These are phyloP conservation scores for Rhinatrema bivittatum DNA, from an alignment of 2,797 vertebrate species.

Conservation along the genomic window DNA sequence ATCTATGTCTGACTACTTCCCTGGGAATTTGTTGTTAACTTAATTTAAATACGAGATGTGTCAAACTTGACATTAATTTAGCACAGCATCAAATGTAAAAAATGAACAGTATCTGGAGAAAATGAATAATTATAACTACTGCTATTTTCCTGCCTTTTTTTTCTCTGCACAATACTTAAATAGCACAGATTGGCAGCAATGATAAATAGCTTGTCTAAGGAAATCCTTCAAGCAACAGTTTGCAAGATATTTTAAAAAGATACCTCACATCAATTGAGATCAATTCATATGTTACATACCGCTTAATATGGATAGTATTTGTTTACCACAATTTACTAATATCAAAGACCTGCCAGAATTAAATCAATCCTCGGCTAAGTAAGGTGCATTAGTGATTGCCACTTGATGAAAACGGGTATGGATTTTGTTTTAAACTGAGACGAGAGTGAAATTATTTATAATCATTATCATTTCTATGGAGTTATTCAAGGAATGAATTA, in stretches of 20 bases:
- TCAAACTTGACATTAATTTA: neutral
- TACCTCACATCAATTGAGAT: conserved; percentile 16
- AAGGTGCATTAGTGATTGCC: conserved; percentile 28
- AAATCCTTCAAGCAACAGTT: conserved; percentile 5
- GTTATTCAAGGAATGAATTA: conserved; percentile 42
- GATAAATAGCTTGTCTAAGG: neutral
- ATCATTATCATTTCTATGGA: conserved; percentile 27
- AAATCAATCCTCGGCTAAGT: conserved; percentile 42
- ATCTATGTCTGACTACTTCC: too few relatives aligned
- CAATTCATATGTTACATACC: conserved; percentile 9
- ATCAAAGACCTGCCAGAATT: conserved; percentile 43
- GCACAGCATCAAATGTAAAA: too few relatives aligned
- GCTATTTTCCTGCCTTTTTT: conserved; percentile 1
- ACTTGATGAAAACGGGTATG: conserved; percentile 34
- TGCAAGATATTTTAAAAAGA: conserved; percentile 1
- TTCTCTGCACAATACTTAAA: neutral
- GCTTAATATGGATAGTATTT: conserved; percentile 31
- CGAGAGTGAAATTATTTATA: conserved; percentile 33
- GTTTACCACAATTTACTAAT: conserved; percentile 37
- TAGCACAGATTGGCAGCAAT: neutral
- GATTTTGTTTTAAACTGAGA: conserved; percentile 45
- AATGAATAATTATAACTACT: too few relatives aligned
- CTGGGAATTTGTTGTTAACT: too few relatives aligned
- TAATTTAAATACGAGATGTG: neutral
- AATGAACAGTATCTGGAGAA: too few relatives aligned